Evolutionary conservation across 2,888 invertebrate genomes (phyloP).

Genomic region (Teleiodes luculella): DNA sequence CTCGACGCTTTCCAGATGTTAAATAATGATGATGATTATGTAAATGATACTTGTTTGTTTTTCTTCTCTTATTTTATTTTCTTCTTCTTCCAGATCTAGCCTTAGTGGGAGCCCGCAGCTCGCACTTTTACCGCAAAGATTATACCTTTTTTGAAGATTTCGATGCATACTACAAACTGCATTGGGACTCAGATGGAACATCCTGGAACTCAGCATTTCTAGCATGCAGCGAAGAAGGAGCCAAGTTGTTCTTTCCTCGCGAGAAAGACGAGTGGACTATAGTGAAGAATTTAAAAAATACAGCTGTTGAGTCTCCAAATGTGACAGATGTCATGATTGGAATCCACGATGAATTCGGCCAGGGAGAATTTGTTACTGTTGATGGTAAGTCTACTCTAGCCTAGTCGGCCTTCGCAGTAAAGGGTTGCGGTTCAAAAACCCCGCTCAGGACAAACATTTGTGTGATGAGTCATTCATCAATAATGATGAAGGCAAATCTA

Average conservation of each 20-base stretch:
- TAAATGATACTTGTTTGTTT: too few relatives aligned
- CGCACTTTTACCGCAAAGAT: constrained; percentile 40
- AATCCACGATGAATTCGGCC: constrained; percentile 36
- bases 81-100: background rate
- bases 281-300: constrained; percentile 30
- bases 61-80: too few relatives aligned
- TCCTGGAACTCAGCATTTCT: constrained; percentile 36
- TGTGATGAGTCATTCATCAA: too few relatives aligned
- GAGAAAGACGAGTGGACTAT: constrained; percentile 36
- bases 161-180: constrained; percentile 46
- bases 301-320: constrained; percentile 26
- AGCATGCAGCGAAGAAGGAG: constrained; percentile 41
- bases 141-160: constrained; percentile 39
- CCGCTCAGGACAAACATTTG: too few relatives aligned
- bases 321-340: constrained; percentile 39
- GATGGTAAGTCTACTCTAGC: constrained; percentile 49
- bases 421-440: too few relatives aligned
- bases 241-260: constrained; percentile 43
- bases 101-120: background rate
- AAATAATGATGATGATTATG: too few relatives aligned
- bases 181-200: constrained; percentile 29
- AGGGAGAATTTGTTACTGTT: constrained; percentile 42
- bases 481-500: too few relatives aligned
- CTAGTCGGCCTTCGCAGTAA: too few relatives aligned
- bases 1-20: too few relatives aligned